Evolutionary conservation across 2,888 invertebrate species (phyloP), one percentile per base, ranked within the genome.

Genomic region (Pseudococcus jackbeardsleyi): DNA sequence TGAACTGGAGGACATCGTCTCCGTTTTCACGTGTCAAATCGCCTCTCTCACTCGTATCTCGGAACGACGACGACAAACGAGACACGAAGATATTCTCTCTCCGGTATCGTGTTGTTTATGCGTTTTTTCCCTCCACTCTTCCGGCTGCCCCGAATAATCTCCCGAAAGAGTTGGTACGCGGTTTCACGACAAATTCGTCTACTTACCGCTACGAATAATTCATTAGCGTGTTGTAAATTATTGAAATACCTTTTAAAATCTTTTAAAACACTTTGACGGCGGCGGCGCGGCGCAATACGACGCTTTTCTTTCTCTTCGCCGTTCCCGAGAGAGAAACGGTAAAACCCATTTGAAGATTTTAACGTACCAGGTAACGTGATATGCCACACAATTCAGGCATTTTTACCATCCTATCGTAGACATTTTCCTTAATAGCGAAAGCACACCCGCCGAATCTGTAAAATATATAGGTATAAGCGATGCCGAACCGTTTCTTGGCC

Each of bases 221-320:
- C 64, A 64, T 64, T 64, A 64, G 64, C 19, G 64, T 12, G 64
- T 64, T 64, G 64, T 64, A 64, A 64, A 64, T 64, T 64, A 64
- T 64, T 64, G 64, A 64, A 64, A 64, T 64, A 64, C 64, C 64
- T 64, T 64, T 64, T 64, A 64, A 64, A 64, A 64, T 64, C 64
- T 64, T 64, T 64, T 64, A 64, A 19, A 64, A 64, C 64, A 64
- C 64, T 64, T 50, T 17, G 50, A 12, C 50, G 50, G 17, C 50
- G 50, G 26, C 26, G 26, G 26, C 26, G 26, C 26, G 26, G 26
- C 26, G 26, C 26, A 33, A 33, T 33, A 33, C 12, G 50, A 50
- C 50, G 50, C 50, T 50, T 33, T 33, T 33, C 26, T 15, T 50
- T 15, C 26, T 15, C 17, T 15, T 8, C 15, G 17, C 15, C 0